These are phyloP conservation scores for Falcunculus frontatus DNA, from an alignment of 2,113 vertebrate species.

Conservation along the genomic window DNA sequence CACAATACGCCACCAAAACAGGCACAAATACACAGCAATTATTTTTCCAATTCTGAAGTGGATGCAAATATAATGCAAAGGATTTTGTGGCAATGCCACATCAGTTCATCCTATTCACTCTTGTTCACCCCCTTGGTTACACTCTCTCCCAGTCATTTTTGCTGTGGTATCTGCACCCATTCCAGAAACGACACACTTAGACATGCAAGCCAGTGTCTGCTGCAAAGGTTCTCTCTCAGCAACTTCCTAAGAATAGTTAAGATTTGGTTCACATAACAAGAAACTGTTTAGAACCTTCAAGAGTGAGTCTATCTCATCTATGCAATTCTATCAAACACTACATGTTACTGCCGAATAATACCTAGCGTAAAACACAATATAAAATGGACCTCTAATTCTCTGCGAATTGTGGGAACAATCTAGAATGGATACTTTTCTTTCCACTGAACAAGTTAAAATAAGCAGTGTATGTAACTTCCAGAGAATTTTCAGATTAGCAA, in stretches of 20 bases:
- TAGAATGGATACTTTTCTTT: neutral
- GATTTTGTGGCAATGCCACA: neutral
- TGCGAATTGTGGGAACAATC: neutral
- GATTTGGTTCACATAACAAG: neutral
- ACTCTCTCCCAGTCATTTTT: neutral
- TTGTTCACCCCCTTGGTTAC: neutral
- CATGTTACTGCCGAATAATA: neutral
- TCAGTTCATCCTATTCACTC: neutral
- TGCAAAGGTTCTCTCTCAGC: neutral
- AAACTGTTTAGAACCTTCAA: neutral
- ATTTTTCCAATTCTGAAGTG: neutral
- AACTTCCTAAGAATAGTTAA: neutral
- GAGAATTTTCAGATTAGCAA: neutral
- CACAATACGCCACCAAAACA: neutral
- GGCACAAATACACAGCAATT: neutral
- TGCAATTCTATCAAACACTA: neutral
- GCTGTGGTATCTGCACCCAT: neutral
- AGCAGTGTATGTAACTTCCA: neutral
- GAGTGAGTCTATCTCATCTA: neutral
- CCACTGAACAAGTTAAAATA: neutral
- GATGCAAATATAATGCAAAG: neutral
- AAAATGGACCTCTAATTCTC: neutral
- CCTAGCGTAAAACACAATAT: neutral
- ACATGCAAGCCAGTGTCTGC: neutral
- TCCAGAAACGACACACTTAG: neutral